Conservation (phyloP, 1,140 invertebrate genomes). For the Homarus americanus region DNA sequence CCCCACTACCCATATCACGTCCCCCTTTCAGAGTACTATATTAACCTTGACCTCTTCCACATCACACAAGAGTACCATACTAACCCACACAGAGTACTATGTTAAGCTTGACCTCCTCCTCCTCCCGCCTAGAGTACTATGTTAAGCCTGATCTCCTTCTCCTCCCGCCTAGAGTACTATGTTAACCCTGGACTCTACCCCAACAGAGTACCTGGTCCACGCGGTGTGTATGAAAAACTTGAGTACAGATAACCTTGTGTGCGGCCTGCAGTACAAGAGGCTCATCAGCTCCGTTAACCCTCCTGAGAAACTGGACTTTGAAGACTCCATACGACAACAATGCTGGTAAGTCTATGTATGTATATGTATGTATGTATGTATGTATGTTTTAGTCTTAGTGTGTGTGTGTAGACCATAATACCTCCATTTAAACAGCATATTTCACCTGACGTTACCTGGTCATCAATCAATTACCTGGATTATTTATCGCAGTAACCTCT, state of each 20-base stretch:
- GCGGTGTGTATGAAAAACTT: slow-evolving; percentile 58
- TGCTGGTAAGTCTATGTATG: slow-evolving; percentile 46
- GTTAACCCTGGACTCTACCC: not conserved
- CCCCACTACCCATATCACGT: too few relatives aligned
- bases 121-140: too few relatives aligned
- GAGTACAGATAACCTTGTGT: slow-evolving; percentile 58
- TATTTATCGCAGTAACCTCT: too few relatives aligned
- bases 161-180: not conserved
- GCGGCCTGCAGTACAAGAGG: slow-evolving; percentile 53
- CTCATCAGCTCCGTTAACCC: slow-evolving; percentile 58
- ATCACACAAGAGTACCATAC: not conserved
- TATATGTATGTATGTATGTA: not conserved
- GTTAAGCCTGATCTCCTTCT: not conserved
- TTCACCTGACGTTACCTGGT: not conserved
- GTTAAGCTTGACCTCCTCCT: not conserved
- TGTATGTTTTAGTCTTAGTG: not conserved
- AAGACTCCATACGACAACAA: slow-evolving; percentile 63
- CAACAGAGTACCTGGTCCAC: slow-evolving; percentile 52
- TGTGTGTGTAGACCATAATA: not conserved
- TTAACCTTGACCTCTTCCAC: not conserved
- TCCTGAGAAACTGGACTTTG: slow-evolving; percentile 52
- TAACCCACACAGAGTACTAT: too few relatives aligned
- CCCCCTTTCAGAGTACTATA: not conserved
- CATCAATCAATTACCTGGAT: too few relatives aligned
- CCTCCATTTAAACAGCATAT: not conserved